phyloP scores from a whole-genome alignment of 2,113 vertebrate genomes.

The Alectura lathami region DNA sequence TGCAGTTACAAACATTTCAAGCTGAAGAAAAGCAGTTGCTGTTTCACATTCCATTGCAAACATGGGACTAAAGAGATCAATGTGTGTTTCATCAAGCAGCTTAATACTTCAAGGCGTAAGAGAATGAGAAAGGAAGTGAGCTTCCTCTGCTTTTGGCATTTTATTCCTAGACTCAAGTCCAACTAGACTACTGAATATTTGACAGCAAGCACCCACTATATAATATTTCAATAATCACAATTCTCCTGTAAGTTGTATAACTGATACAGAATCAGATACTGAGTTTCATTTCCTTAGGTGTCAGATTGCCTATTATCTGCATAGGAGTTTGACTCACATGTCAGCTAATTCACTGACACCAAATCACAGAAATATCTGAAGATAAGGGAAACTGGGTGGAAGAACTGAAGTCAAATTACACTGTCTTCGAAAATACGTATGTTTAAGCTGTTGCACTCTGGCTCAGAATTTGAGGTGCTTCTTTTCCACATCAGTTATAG shows the following conservation, averaged over 20 bases:
- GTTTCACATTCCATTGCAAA: background rate
- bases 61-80: background rate
- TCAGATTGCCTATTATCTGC: constrained; percentile 11
- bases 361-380: background rate
- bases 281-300: constrained; percentile 31
- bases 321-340: constrained; percentile 1
- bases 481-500: background rate
- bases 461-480: background rate
- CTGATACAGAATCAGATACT: background rate
- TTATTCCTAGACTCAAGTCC: background rate
- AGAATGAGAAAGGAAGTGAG: background rate
- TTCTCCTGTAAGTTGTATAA: background rate
- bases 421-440: background rate
- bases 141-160: background rate
- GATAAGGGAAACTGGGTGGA: background rate
- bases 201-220: background rate
- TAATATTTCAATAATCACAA: background rate
- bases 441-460: background rate
- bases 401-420: background rate
- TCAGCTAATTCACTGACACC: constrained; percentile 5
- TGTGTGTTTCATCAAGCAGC: background rate
- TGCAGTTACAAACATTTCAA: background rate
- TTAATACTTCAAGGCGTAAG: background rate
- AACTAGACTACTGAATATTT: background rate
- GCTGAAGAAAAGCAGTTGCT: background rate